Base-by-base conservation (phyloP, 2,113 vertebrate species). In the Esox niger region DNA sequence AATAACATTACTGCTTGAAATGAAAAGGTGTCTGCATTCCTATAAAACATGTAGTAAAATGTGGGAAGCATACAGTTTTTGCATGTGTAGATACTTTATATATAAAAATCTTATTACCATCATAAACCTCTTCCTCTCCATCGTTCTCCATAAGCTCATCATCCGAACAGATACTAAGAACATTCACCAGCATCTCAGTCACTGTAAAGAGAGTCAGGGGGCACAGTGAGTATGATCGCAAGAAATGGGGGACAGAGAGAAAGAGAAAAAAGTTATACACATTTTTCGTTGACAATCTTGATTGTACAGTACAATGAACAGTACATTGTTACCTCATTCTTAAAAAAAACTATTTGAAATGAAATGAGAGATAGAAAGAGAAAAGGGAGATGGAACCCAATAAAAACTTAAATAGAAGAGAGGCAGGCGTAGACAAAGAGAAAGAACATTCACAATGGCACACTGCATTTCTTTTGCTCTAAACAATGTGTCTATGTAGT, bases 171-270 rank as follows among this genome's bases (percentile, higher is more conserved):
- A 93, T 93, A 29, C 92, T 93, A 64, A 93, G 77, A 26, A 93
- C 92, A 1, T 93, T 93, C 64, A 93, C 92, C 81, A 93, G 79
- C 92, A 93, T 93, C 78, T 93, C 92, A 6, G 92, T 93, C 78
- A 93, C 92, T 93, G 79, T 55, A 70, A n/a, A 72, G 62, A 69
- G 56, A 21, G 38, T 61, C 33, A 80, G 61, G 62, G 9, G 33
- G 60, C 13, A 65, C 35, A 38, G 35, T 38, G 9, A 38, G 13
- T 38, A 38, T 38, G 35, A 38, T n/a, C n/a, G n/a, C n/a, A n/a
- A n/a, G n/a, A n/a, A n/a, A n/a, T n/a, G n/a, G n/a, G n/a, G n/a
- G n/a, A n/a, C n/a, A 35, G 33, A 35, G 33, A 38, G 35, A 38
- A 8, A 11, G 9, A 11, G 35, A 38, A 38, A 13, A 38, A 38